phyloP scores from a whole-genome alignment of 2,888 invertebrate genomes.

The Hyalella azteca region DNA sequence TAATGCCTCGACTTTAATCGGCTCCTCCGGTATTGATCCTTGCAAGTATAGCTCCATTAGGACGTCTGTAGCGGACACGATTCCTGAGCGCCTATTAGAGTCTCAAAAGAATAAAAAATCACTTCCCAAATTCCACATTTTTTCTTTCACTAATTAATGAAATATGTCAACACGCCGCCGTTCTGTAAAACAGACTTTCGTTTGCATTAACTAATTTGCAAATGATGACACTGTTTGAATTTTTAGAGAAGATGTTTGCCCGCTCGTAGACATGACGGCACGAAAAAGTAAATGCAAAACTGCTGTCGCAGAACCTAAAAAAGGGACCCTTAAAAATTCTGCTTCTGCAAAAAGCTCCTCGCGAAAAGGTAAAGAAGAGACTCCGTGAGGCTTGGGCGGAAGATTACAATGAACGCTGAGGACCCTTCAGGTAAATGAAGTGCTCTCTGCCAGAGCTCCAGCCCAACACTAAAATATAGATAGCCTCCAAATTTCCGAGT shows the following conservation, averaged over 20 bases:
- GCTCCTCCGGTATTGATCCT: neutral
- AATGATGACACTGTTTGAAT: constrained; percentile 37
- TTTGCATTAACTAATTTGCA: constrained; percentile 36
- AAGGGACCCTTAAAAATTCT: constrained; percentile 13
- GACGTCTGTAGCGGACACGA: neutral
- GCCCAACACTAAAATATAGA: constrained; percentile 31
- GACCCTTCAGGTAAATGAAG: constrained; percentile 37
- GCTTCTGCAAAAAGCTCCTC: constrained; percentile 5
- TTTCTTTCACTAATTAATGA: constrained; percentile 26
- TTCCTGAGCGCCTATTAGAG: neutral
- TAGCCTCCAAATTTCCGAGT: constrained; percentile 2
- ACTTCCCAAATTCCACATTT: constrained; percentile 13
- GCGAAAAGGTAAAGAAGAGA: constrained; percentile 19
- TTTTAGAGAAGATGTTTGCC: constrained; percentile 30
- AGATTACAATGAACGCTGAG: constrained; percentile 36
- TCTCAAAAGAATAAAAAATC: neutral
- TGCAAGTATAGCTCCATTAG: neutral
- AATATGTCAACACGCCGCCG: constrained; percentile 22
- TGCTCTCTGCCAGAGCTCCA: constrained; percentile 12
- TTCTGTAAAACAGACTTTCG: constrained; percentile 36
- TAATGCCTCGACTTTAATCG: too few species aligned
- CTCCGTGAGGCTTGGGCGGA: constrained; percentile 22
- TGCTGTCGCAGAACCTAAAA: constrained; percentile 24
- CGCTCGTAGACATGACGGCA: constrained; percentile 32
- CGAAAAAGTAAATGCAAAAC: constrained; percentile 28